These are phyloP conservation scores for Aurelia aurita complex sp. Pacific DNA, from an alignment of 30 jellyfish, hydroid and myxozoan genomes.

Conservation along the genomic window DNA sequence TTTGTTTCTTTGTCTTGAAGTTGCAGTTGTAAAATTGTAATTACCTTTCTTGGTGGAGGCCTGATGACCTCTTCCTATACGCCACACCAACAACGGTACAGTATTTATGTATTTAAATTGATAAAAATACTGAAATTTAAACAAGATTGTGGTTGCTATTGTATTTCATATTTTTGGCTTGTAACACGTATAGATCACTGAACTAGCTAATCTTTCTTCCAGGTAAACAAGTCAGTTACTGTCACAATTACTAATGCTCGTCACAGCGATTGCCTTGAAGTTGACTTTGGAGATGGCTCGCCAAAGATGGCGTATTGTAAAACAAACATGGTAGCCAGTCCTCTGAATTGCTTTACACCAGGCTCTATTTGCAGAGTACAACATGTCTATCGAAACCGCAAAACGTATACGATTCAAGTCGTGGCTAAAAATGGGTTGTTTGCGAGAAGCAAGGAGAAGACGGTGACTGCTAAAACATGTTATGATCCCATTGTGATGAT, in stretches of 20 bases:
- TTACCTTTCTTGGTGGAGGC: too few relatives aligned
- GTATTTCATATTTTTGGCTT: too few relatives aligned
- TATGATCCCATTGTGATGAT: conserved; percentile 8
- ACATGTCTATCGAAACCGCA: conserved; percentile 31
- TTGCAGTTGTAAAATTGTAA: too few relatives aligned
- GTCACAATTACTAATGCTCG: conserved; percentile 28
- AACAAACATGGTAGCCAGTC: neutral
- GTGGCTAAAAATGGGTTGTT: conserved; percentile 23
- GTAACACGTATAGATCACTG: too few relatives aligned
- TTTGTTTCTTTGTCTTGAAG: too few relatives aligned
- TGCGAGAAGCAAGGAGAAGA: conserved; percentile 8
- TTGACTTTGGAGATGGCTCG: conserved; percentile 56
- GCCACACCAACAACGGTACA: too few relatives aligned
- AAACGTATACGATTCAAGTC: conserved; percentile 22
- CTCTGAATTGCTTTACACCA: conserved; percentile 24
- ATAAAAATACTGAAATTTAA: too few relatives aligned
- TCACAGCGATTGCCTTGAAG: conserved; percentile 53
- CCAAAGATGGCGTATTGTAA: conserved; percentile 28
- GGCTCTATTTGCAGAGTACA: conserved; percentile 31
- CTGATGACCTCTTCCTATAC: too few relatives aligned
- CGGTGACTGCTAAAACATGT: conserved; percentile 36
- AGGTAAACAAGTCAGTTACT: conserved; percentile 15
- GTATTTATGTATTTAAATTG: too few relatives aligned
- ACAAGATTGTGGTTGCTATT: too few relatives aligned
- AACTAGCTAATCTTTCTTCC: neutral